Conservation (phyloP, 2,797 vertebrate genomes). For the Hozukius guyotensis region DNA sequence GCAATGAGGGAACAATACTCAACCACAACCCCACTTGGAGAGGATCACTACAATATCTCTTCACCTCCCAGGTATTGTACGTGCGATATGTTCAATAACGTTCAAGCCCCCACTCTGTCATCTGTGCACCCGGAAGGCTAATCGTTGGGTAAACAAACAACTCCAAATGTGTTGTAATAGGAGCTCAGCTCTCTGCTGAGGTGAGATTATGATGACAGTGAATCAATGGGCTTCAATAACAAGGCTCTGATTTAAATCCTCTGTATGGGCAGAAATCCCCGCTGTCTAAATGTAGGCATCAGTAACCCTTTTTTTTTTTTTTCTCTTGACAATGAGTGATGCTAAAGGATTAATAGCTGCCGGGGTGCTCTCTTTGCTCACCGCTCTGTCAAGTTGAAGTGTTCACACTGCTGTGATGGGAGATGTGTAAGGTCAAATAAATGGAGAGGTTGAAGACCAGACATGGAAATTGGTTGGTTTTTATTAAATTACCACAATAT, state of each 20-base stretch:
- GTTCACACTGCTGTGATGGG: slow-evolving; percentile 4
- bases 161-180: slow-evolving; percentile 62
- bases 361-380: neutral
- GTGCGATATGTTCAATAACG: slow-evolving; percentile 28
- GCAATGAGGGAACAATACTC: slow-evolving; percentile 20
- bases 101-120: slow-evolving; percentile 37
- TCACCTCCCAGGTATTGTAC: slow-evolving; percentile 31
- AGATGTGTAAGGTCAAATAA: slow-evolving; percentile 12
- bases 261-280: slow-evolving; percentile 39
- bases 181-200: slow-evolving; percentile 56
- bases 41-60: slow-evolving; percentile 25
- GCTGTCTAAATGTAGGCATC: slow-evolving; percentile 37
- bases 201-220: slow-evolving; percentile 74
- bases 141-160: slow-evolving; percentile 71
- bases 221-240: slow-evolving; percentile 73
- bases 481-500: neutral
- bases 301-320: slow-evolving; percentile 21
- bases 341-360: slow-evolving; percentile 34
- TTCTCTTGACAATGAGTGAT: slow-evolving; percentile 32
- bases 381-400: neutral
- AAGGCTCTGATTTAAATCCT: slow-evolving; percentile 69
- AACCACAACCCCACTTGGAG: slow-evolving; percentile 12
- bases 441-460: neutral
- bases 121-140: slow-evolving; percentile 48
- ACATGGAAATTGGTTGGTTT: neutral